phyloP scores from a whole-genome alignment of 2,888 invertebrate genomes.

The Steromphala cineraria region DNA sequence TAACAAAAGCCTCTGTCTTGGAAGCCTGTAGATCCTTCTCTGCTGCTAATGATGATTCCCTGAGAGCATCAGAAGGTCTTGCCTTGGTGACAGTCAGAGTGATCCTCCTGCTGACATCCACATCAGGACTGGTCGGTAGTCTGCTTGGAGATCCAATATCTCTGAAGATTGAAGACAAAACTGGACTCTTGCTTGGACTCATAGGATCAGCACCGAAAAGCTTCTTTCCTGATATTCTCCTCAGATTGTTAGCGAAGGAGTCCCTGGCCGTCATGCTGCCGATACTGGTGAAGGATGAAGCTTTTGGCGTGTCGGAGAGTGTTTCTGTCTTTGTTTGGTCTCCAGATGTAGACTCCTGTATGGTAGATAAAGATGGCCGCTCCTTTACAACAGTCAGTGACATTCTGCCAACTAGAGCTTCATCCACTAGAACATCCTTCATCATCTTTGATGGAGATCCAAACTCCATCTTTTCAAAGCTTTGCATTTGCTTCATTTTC shows the following conservation, averaged over 20 bases:
- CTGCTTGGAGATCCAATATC: conserved; percentile 23
- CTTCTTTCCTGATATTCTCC: conserved; percentile 15
- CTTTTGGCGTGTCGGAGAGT: background rate
- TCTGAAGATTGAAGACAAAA: background rate
- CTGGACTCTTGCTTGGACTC: background rate
- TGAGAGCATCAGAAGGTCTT: conserved; percentile 55
- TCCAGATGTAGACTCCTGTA: background rate
- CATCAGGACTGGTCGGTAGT: conserved; percentile 34
- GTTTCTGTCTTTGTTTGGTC: background rate
- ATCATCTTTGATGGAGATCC: conserved; percentile 18
- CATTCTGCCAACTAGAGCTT: background rate
- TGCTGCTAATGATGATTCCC: conserved; percentile 29
- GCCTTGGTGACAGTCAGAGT: conserved; percentile 60
- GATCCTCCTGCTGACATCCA: conserved; percentile 39
- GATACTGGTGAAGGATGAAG: background rate
- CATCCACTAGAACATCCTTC: background rate
- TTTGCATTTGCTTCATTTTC: background rate
- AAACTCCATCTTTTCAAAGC: conserved; percentile 5
- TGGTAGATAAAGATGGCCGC: conserved; percentile 20
- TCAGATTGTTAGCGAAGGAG: background rate
- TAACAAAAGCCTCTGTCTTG: background rate
- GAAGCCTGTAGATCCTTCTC: background rate
- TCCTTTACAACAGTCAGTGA: conserved; percentile 33
- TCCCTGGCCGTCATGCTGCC: background rate
- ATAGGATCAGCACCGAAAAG: conserved; percentile 13